Base-by-base conservation (phyloP, 2,797 vertebrate species). In the Ceryle rudis region DNA sequence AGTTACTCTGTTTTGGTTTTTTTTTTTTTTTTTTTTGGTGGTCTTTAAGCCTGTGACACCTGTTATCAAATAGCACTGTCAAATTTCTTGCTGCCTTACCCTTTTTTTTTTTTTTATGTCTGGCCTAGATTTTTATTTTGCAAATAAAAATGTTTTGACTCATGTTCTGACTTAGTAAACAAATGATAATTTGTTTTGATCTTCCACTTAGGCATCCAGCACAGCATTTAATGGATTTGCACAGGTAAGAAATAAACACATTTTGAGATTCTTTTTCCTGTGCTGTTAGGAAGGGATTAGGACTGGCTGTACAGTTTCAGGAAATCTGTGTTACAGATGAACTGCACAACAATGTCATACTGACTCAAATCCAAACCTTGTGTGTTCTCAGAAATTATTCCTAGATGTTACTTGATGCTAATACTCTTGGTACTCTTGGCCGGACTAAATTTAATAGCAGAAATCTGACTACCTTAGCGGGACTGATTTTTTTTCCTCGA, bases 221-320 rank as follows among this genome's bases (percentile, higher is more conserved):
- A 97, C 97, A 95, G 97, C 98, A 57, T 99, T 99, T 97, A 99
- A 99, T 96, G 98, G 98, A 98, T 98, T 99, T 92, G 97, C 98
- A 51, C 98, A 99, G 98, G 99, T 99, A 98, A 98, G 97, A 92
- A 92, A 80, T 88, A 61, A 65, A 54, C 29, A 61, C 42, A 8
- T 44, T 95, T 82, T 71, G 25, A 78, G 55, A 41, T 55, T 1
- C 39, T 28, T 29, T 22, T 90, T 69, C 5, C 41, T 70, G 17
- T 82, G 28, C 64, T 92, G 3, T 69, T 72, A 69, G 41, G 42
- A 81, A 55, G 41, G 41, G 28, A 73, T 87, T 74, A 85, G 66
- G 52, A 66, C 29, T 66, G 39, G n/a, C 57, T 73, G 9, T 72
- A 79, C 11, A 35, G 22, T n/a, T 67, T 74, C 46, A 83, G 46